These are phyloP conservation scores for Aspiorhynchus laticeps DNA, from an alignment of 2,113 vertebrate species.

Conservation along the genomic window DNA sequence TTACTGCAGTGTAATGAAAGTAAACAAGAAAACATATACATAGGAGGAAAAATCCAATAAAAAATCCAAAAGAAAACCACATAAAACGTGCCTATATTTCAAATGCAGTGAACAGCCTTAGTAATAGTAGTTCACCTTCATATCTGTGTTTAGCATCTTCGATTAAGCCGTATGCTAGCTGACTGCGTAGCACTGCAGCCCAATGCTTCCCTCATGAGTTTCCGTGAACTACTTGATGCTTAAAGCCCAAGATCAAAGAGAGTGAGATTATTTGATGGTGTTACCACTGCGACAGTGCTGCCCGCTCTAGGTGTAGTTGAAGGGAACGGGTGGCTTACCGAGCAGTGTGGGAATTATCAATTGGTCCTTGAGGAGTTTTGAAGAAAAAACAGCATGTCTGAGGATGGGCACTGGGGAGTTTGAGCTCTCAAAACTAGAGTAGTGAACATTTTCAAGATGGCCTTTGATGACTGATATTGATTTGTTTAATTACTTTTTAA, in stretches of 20 bases:
- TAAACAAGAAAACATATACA: neutral
- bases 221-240: constrained; percentile 8
- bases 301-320: neutral
- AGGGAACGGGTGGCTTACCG: neutral
- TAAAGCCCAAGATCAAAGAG: constrained; percentile 39
- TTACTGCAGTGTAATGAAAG: neutral
- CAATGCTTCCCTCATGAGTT: constrained; percentile 13
- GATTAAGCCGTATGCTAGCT: neutral
- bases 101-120: neutral
- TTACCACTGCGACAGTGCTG: constrained; percentile 20
- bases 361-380: neutral
- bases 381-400: neutral
- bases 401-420: neutral
- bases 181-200: neutral
- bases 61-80: neutral
- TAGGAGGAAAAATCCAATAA: neutral
- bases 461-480: neutral
- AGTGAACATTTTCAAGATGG: neutral
- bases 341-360: constrained; percentile 12
- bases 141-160: constrained; percentile 21
- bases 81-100: neutral
- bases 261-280: constrained; percentile 24
- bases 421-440: neutral
- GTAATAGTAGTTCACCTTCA: constrained; percentile 25
- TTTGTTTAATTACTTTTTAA: constrained; percentile 16